Evolutionary conservation across 2,797 vertebrate species (phyloP).

Genomic region (Chiloscyllium punctatum): DNA sequence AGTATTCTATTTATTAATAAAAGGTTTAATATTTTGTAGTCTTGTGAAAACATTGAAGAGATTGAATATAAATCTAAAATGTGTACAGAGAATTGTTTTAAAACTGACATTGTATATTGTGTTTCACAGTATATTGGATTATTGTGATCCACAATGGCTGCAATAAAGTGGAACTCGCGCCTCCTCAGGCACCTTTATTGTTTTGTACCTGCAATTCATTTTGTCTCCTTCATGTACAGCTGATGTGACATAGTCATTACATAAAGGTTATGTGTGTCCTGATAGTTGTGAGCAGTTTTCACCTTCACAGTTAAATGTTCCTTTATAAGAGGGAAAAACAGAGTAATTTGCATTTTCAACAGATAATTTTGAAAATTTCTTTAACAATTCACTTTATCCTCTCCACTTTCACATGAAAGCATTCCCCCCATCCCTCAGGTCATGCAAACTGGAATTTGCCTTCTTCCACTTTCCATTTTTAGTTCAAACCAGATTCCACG

Average conservation of each 20-base stretch:
- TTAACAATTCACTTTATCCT: neutral
- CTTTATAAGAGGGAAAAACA: neutral
- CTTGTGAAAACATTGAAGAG: conserved; percentile 8
- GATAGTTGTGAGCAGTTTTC: too few species aligned
- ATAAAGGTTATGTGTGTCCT: neutral
- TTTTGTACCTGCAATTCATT: neutral
- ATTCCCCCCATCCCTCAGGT: neutral
- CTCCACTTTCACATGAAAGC: neutral
- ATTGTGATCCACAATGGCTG: neutral
- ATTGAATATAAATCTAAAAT: conserved; percentile 16
- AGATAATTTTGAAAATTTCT: neutral
- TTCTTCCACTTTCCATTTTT: too few species aligned
- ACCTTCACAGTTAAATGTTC: neutral
- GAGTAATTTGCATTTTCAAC: neutral
- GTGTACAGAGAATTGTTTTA: neutral
- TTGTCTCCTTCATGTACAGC: neutral
- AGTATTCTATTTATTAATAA: conserved; percentile 35
- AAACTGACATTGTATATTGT: neutral
- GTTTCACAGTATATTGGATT: neutral
- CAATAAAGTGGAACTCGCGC: neutral
- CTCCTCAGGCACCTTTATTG: neutral
- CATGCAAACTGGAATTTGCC: neutral
- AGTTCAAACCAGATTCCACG: neutral
- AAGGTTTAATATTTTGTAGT: conserved; percentile 29
- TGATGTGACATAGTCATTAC: neutral